phyloP scores from a whole-genome alignment of 2,888 invertebrate genomes.

The Acanthosepion lycidas region DNA sequence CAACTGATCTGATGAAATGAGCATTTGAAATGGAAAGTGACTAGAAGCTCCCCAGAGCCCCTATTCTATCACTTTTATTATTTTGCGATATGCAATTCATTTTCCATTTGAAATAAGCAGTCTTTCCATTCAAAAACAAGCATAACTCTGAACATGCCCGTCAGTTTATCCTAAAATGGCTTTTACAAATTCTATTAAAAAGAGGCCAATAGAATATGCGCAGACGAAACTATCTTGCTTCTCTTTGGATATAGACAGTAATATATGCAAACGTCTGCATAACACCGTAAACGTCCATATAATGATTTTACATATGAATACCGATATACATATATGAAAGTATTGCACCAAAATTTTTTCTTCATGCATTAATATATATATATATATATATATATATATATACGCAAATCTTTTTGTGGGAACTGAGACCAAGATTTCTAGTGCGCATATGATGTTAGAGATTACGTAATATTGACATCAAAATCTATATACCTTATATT shows the following conservation, averaged over 20 bases:
- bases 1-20: background rate
- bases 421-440: too few relatives aligned
- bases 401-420: too few relatives aligned
- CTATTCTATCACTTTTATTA: background rate
- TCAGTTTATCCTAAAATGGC: background rate
- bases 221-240: background rate
- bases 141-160: background rate
- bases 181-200: background rate
- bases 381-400: too few relatives aligned
- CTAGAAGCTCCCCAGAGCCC: background rate
- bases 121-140: background rate
- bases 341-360: too few relatives aligned
- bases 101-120: background rate
- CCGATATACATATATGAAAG: too few relatives aligned
- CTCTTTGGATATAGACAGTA: background rate
- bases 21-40: constrained; percentile 7
- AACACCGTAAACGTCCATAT: too few relatives aligned
- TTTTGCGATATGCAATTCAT: background rate
- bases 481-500: too few relatives aligned
- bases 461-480: too few relatives aligned
- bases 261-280: background rate
- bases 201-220: background rate
- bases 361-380: too few relatives aligned
- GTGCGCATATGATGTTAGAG: too few relatives aligned
- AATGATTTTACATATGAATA: too few relatives aligned